Conservation (phyloP, 2,888 invertebrate genomes). For the Mylabris sibirica region DNA sequence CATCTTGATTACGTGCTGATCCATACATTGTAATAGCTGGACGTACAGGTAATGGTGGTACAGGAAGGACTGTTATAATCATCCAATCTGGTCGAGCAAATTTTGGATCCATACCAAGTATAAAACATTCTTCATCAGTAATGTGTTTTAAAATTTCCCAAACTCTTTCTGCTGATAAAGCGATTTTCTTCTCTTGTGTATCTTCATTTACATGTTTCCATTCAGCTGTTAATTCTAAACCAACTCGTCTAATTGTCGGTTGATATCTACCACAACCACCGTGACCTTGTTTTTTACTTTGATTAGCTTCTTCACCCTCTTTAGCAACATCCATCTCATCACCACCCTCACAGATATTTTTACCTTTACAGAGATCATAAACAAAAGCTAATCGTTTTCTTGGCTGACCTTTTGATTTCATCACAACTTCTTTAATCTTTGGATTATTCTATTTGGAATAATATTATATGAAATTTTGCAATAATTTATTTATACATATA, state of each 20-base stretch:
- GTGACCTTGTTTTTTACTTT: slow-evolving; percentile 73
- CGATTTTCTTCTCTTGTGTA: slow-evolving; percentile 95
- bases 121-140: slow-evolving; percentile 92
- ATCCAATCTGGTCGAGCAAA: slow-evolving; percentile 99
- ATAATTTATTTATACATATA: not conserved
- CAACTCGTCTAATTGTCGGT: slow-evolving; percentile 87
- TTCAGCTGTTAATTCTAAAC: slow-evolving; percentile 94
- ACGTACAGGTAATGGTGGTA: slow-evolving; percentile 94
- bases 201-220: slow-evolving; percentile 99
- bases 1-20: slow-evolving; percentile 98
- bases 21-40: slow-evolving; percentile 99
- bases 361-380: slow-evolving; percentile 97
- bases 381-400: slow-evolving; percentile 93
- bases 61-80: slow-evolving; percentile 96
- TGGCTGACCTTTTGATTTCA: slow-evolving; percentile 96
- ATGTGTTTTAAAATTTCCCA: slow-evolving; percentile 97
- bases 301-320: slow-evolving; percentile 70
- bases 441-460: slow-evolving; percentile 76
- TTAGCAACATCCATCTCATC: slow-evolving; percentile 95
- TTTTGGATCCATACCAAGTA: slow-evolving; percentile 96
- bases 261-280: slow-evolving; percentile 99
- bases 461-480: not conserved
- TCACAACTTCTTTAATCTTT: slow-evolving; percentile 91
- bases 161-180: slow-evolving; percentile 92
- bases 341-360: slow-evolving; percentile 97